A percentile compares a stretch with the other conserved stretches of the same genome.
phyloP scores from a whole-genome alignment of 2,888 invertebrate species.

The Lasioglossum vierecki region DNA sequence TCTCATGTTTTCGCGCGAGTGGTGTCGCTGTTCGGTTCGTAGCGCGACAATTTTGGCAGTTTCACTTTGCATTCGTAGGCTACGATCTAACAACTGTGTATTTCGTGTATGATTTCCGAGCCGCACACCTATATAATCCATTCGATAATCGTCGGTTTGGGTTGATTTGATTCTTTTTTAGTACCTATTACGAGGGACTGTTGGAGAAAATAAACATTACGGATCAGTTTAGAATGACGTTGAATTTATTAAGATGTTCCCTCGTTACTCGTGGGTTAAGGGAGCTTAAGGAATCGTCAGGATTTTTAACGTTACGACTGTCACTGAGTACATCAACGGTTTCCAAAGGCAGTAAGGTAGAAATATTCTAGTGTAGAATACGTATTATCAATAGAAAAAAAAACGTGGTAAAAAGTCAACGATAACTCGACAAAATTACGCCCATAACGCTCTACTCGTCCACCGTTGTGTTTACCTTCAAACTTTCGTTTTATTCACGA shows the following conservation, averaged over 20 bases:
- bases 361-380: constrained; percentile 1
- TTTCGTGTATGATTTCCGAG: constrained; percentile 39
- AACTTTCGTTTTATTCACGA: background rate
- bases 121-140: background rate
- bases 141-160: background rate
- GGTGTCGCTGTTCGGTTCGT: constrained; percentile 13
- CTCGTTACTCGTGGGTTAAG: constrained; percentile 53
- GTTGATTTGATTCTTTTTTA: background rate
- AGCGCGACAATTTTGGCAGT: background rate
- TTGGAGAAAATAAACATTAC: constrained; percentile 9
- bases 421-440: background rate
- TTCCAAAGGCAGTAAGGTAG: constrained; percentile 70
- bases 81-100: constrained; percentile 35
- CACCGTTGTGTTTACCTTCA: background rate
- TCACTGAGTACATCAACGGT: constrained; percentile 59
- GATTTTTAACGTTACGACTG: constrained; percentile 62
- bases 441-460: background rate
- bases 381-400: constrained; percentile 1
- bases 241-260: constrained; percentile 68
- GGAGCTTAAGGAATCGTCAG: constrained; percentile 66
- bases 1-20: background rate
- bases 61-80: background rate
- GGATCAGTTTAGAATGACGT: constrained; percentile 62
- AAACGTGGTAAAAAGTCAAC: background rate
- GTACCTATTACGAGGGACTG: background rate